A percentile compares a stretch with the other conserved stretches of the same genome.
Conservation (phyloP, 2,888 invertebrate genomes). For the Epiblema foenella region DNA sequence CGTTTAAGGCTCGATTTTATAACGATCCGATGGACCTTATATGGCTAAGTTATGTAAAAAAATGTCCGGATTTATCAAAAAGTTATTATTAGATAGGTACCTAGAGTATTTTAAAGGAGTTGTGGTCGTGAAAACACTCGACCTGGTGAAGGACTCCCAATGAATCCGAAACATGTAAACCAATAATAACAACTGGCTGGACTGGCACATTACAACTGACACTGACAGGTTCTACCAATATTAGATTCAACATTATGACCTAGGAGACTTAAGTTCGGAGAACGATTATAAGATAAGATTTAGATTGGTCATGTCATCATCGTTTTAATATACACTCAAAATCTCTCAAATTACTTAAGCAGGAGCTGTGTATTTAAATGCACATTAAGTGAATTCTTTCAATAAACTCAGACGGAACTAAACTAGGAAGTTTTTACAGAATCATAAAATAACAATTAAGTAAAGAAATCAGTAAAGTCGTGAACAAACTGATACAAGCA, state of each 20-base stretch:
- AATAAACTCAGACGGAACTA: background rate
- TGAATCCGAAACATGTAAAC: background rate
- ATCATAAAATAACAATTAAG: conserved; percentile 29
- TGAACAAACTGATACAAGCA: conserved; percentile 55
- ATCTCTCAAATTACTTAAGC: background rate
- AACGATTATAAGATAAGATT: too few relatives aligned
- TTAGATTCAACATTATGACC: background rate
- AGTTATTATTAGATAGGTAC: too few relatives aligned
- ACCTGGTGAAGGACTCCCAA: background rate
- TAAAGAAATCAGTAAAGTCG: conserved; percentile 41
- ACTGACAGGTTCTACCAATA: background rate
- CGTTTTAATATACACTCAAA: too few relatives aligned
- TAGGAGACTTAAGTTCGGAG: background rate
- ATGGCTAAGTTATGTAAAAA: too few relatives aligned
- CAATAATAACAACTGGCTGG: too few relatives aligned
- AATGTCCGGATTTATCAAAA: too few relatives aligned
- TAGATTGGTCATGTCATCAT: background rate
- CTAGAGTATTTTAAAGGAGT: too few relatives aligned
- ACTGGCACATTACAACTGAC: background rate
- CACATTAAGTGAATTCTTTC: background rate
- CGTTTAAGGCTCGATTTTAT: background rate
- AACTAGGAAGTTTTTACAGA: background rate
- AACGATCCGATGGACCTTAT: too few relatives aligned
- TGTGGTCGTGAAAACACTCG: too few relatives aligned
- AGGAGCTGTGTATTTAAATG: background rate